Percentiles rank a stretch among this genome's conserved stretches.
Evolutionary conservation across 1,140 invertebrate species (phyloP).

Genomic region (Caenorhabditis briggsae): DNA sequence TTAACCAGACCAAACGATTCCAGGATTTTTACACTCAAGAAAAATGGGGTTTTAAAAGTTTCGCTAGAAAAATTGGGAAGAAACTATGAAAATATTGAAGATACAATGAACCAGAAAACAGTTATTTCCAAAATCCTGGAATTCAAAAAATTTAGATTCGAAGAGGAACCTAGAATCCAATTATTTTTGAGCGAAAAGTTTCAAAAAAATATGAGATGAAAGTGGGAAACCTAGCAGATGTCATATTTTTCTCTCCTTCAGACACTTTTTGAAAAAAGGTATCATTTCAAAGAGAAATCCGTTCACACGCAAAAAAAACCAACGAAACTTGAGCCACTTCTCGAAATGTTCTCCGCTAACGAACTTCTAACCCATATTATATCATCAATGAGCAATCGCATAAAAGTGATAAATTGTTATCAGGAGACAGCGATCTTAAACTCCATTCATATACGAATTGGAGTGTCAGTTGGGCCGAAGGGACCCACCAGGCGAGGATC

Average conservation of each 20-base stretch:
- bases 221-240: not conserved
- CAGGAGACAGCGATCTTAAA: not conserved
- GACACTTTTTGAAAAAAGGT: constrained; percentile 16
- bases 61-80: no score
- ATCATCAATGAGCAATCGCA: constrained; percentile 28
- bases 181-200: not conserved
- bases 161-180: no score
- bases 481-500: not conserved
- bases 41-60: no score
- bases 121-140: no score
- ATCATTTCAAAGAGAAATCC: constrained; percentile 5
- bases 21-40: no score
- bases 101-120: no score
- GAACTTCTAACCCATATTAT: not conserved
- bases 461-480: not conserved
- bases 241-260: constrained; percentile 21
- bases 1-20: no score
- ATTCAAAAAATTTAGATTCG: no score
- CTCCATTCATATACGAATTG: not conserved
- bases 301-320: constrained; percentile 1
- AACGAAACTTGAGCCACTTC: not conserved
- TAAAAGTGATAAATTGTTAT: constrained; percentile 12
- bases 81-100: no score
- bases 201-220: not conserved
- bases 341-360: not conserved